Evolutionary conservation across 2,888 invertebrate genomes (phyloP), one percentile per base, ranked within the genome.

Genomic region (Eubasilissa splendida): DNA sequence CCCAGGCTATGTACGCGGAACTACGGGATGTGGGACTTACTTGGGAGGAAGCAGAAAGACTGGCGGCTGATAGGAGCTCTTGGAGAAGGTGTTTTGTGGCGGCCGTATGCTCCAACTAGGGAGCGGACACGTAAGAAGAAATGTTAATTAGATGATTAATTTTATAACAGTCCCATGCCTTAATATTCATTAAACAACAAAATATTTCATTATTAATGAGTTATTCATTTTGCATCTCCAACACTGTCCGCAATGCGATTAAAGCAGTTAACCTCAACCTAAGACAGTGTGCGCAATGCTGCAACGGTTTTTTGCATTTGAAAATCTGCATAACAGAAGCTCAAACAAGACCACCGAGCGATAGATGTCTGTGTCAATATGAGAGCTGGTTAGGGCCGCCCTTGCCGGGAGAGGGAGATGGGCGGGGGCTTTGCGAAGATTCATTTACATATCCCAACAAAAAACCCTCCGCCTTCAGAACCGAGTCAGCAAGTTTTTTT

Each of bases 401-500:
- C 50, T 31, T 33, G 70, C 53, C 14, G 11, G 70, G 54, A 22
- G 14, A 12, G 54, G 9, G 58, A 31, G 66, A 31, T 14, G 22
- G 42, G 65, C 63, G 56, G 58, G 14, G 58, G 65, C 63, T 53
- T 42, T n/a, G 53, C 22, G 56, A 31, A 33, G 77, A 76, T 80
- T 76, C 81, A 83, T 83, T 83, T 83, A 77, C 83, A 83, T 83
- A 83, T 77, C 78, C 83, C 75, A 81, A 83, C 83, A 83, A 83
- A 83, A 83, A 83, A 83, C 73, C 77, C 68, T 84, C 84, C 84
- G 84, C 84, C 84, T 56, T 31, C 58, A 12, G 84, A 84, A 63
- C 84, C 85, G 84, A 87, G 87, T 87, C 87, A 87, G 87, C 87
- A 86, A 85, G 85, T 86, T 87, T 53, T 76, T 86, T 87, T 85